These are phyloP conservation scores for Sesia apiformis DNA, from an alignment of 2,888 invertebrate species.

Conservation along the genomic window DNA sequence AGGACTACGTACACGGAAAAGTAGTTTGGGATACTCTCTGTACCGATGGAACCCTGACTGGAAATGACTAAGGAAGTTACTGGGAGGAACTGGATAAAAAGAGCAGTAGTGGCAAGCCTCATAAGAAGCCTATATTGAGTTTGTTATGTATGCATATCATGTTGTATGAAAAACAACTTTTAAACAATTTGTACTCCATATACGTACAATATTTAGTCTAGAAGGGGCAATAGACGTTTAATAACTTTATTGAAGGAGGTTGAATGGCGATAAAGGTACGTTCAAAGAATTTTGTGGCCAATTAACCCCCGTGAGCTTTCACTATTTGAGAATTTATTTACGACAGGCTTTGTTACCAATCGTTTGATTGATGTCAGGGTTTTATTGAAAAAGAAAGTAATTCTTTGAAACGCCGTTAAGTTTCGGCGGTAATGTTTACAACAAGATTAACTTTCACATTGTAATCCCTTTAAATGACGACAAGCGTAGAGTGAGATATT, in stretches of 20 bases:
- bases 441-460: background rate
- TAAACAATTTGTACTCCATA: too few relatives aligned
- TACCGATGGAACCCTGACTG: too few relatives aligned
- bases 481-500: background rate
- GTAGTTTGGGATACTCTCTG: too few relatives aligned
- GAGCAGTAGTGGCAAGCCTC: too few relatives aligned
- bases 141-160: too few relatives aligned
- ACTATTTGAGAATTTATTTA: conserved; percentile 15
- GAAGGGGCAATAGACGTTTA: background rate
- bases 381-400: conserved; percentile 2
- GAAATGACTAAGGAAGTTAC: too few relatives aligned
- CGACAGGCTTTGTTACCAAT: conserved; percentile 10
- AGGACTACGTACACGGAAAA: too few relatives aligned
- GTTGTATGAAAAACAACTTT: too few relatives aligned
- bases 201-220: too few relatives aligned
- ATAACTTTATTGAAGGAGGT: background rate
- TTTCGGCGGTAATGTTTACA: background rate
- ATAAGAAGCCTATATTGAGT: too few relatives aligned
- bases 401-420: conserved; percentile 6
- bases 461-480: background rate
- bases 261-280: background rate
- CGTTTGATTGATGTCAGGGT: background rate
- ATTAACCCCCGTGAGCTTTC: conserved; percentile 23
- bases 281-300: conserved; percentile 8
- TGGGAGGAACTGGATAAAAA: too few relatives aligned